These are phyloP conservation scores for Scrobipalpa atriplicella DNA, from an alignment of 2,888 invertebrate species.

Conservation along the genomic window DNA sequence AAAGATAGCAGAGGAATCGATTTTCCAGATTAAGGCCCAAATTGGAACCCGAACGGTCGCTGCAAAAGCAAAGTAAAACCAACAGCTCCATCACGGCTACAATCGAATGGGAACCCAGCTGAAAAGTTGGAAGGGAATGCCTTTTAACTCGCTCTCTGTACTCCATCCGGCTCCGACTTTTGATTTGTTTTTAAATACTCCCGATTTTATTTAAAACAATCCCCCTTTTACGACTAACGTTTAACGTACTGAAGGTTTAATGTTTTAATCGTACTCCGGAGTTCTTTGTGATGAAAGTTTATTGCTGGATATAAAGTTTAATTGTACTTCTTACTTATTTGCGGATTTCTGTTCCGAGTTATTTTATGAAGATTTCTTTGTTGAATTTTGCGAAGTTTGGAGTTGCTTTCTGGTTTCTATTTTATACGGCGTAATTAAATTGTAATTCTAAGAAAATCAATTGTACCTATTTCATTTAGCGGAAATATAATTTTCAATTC, in stretches of 20 bases:
- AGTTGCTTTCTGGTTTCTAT: background rate
- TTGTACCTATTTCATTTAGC: background rate
- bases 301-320: conserved; percentile 20
- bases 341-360: background rate
- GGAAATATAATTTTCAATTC: background rate
- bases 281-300: conserved; percentile 23
- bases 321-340: conserved; percentile 19
- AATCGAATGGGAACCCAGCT: conserved; percentile 56
- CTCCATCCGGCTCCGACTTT: conserved; percentile 52
- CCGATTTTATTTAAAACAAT: conserved; percentile 41
- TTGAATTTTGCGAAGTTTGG: background rate
- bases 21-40: background rate
- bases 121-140: conserved; percentile 64
- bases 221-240: conserved; percentile 22
- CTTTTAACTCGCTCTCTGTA: conserved; percentile 61
- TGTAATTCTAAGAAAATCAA: background rate
- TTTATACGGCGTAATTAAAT: background rate
- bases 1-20: conserved; percentile 3
- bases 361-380: conserved; percentile 6
- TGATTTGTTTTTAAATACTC: conserved; percentile 42
- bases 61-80: background rate
- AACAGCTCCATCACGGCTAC: background rate
- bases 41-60: background rate
- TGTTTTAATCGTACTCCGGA: conserved; percentile 15
- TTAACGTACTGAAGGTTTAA: conserved; percentile 14